Conservation (phyloP, 2,797 vertebrate genomes). For the Phyllotis vaccarum region DNA sequence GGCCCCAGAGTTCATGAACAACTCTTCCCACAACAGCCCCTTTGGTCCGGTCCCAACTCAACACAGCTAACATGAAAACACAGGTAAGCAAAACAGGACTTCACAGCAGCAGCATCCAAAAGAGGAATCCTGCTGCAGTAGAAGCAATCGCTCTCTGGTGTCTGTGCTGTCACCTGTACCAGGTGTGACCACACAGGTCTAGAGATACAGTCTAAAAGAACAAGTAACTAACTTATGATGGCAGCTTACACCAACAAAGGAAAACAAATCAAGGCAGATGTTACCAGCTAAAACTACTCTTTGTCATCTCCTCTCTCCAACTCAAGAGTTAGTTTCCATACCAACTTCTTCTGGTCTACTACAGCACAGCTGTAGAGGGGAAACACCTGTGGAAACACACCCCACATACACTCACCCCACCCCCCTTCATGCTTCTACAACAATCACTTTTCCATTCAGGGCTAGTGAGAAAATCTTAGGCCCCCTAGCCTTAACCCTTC, state of each 20-base stretch:
- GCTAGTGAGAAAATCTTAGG: neutral
- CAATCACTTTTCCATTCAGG: neutral
- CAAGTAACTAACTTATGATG: constrained; percentile 4
- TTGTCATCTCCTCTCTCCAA: neutral
- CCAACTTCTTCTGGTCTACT: neutral
- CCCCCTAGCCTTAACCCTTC: neutral
- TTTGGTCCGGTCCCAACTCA: neutral
- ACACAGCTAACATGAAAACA: neutral
- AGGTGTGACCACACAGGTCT: neutral
- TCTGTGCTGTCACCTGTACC: neutral
- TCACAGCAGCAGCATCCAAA: neutral
- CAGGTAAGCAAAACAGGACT: neutral
- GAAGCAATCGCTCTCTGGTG: neutral
- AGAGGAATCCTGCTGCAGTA: neutral
- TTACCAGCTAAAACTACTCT: constrained; percentile 22
- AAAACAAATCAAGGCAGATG: neutral
- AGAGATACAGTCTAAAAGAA: neutral
- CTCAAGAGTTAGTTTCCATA: neutral
- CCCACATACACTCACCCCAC: neutral
- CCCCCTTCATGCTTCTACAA: neutral
- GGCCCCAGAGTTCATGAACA: neutral
- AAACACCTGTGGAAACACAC: neutral
- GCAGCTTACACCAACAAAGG: neutral
- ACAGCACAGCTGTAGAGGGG: neutral
- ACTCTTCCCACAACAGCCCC: neutral